Base-by-base conservation (phyloP, 2,888 invertebrate genomes). In the Scaptomyza flava region DNA sequence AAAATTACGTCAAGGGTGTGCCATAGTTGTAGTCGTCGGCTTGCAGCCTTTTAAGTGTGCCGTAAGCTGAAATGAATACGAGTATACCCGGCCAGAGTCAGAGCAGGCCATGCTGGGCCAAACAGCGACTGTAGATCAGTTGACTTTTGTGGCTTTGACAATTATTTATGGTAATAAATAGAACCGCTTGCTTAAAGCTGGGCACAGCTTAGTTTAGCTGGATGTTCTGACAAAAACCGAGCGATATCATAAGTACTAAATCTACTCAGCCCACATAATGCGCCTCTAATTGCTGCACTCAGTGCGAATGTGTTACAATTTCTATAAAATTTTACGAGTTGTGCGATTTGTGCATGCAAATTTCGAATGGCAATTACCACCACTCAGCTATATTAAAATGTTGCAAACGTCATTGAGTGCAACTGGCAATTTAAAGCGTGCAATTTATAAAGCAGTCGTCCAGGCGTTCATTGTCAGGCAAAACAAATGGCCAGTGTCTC, bases 101-200 rank as follows among this genome's bases (percentile, higher is more conserved):
- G 66, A 62, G 68, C 66, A 62, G 68, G 65, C 69, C 70, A 64
- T 59, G 61, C 53, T 77, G 72, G 68, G 68, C 79, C 74, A 69
- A 68, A 51, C 79, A 66, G 69, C 66, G 81, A 78, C 68, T 80
- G 83, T 82, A 82, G 73, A 82, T 73, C 86, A 80, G 83, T 80
- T 85, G 78, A 80, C 86, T 82, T 72, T 78, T 63, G 73, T 71
- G 65, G 46, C 87, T 72, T 81, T 87, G 86, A 86, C 87, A 86
- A 86, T 86, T 85, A 85, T 85, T 87, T 87, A 86, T 87, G 87
- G 87, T 85, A 86, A 86, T 87, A 86, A 80, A 87, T 77, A 85
- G 85, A 85, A 77, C 69, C 82, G 87, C 79, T 71, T 65, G 69
- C 64, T 73, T 66, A 54, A 47, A 43, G 65, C 72, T 64, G 36